phyloP scores from a whole-genome alignment of 2,888 invertebrate species.

The Phaonia tiefii region DNA sequence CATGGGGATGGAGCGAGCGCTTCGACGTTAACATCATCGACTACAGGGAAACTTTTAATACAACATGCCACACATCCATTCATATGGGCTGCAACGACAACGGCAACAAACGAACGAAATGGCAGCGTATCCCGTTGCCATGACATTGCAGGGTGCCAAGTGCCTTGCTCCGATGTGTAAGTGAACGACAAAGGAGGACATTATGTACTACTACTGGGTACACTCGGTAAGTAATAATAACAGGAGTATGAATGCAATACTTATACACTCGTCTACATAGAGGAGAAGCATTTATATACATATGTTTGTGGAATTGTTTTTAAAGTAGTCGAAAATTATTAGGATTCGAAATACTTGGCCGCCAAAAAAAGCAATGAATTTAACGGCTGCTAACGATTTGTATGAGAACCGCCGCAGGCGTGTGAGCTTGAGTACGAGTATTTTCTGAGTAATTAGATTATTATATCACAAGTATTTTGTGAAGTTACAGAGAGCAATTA shows the following conservation, averaged over 20 bases:
- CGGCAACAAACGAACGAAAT: constrained; percentile 23
- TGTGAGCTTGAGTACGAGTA: not conserved
- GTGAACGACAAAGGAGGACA: constrained; percentile 37
- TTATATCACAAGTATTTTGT: no score
- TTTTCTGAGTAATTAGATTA: no score
- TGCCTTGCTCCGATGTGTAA: constrained; percentile 28
- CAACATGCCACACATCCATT: constrained; percentile 41
- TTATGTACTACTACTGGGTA: not conserved
- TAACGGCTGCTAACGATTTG: constrained; percentile 35
- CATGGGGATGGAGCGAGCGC: constrained; percentile 54
- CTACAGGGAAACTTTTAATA: constrained; percentile 23
- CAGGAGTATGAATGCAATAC: not conserved
- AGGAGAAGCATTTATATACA: not conserved
- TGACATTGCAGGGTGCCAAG: constrained; percentile 70
- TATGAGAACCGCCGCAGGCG: constrained; percentile 28
- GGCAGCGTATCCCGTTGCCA: constrained; percentile 68
- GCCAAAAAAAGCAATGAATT: constrained; percentile 7
- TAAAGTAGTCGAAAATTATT: constrained; percentile 37
- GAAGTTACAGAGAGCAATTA: no score
- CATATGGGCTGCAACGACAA: constrained; percentile 11
- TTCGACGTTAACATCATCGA: constrained; percentile 23
- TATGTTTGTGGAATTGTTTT: constrained; percentile 13
- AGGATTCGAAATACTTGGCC: constrained; percentile 20
- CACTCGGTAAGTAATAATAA: no score
- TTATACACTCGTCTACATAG: not conserved